Evolutionary conservation across 2,888 invertebrate species (phyloP).

Genomic region (Melanophora roralis): DNA sequence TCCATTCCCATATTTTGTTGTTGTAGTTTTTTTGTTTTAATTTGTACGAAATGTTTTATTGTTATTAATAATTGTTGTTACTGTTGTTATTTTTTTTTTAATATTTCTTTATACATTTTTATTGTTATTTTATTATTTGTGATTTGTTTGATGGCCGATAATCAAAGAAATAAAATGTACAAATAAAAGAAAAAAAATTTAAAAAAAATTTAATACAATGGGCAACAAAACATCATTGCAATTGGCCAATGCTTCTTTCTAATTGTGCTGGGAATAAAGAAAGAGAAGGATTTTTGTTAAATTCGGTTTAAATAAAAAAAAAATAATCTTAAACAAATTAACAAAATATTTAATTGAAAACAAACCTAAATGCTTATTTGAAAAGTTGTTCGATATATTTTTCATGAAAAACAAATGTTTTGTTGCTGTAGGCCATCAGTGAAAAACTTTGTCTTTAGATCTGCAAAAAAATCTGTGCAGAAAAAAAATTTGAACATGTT

Average conservation of each 20-base stretch:
- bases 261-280: not conserved
- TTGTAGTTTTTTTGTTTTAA: constrained; percentile 2
- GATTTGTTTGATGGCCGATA: constrained; percentile 61
- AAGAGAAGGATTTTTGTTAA: not conserved
- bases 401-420: no score
- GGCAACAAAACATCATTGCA: not conserved
- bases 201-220: not conserved
- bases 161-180: constrained; percentile 31
- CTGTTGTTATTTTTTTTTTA: constrained; percentile 49
- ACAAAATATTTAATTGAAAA: no score
- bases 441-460: no score
- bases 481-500: no score
- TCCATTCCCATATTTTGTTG: constrained; percentile 26
- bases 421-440: no score
- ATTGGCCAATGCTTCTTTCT: not conserved
- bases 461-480: no score
- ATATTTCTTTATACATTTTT: constrained; percentile 59
- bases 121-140: constrained; percentile 62
- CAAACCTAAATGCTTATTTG: no score
- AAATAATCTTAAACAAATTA: no score
- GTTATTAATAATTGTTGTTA: constrained; percentile 49
- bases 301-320: not conserved
- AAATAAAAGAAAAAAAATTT: not conserved
- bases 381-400: no score
- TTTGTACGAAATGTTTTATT: constrained; percentile 47